phyloP scores from a whole-genome alignment of 2,888 invertebrate species.

The Euplexia lucipara region DNA sequence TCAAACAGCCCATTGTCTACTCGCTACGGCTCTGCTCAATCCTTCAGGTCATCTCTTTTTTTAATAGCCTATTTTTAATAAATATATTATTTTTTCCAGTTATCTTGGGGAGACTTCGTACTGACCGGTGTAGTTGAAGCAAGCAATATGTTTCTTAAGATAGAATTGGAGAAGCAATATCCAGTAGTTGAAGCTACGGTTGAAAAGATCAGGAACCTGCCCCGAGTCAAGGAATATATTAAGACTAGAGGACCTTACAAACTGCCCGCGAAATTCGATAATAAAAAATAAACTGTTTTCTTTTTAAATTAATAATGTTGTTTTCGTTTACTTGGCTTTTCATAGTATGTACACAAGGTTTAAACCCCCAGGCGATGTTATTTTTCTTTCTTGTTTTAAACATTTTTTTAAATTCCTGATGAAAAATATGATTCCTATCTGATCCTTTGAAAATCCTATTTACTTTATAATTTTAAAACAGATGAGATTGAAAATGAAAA shows the following conservation, averaged over 20 bases:
- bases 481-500: too few relatives aligned
- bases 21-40: too few relatives aligned
- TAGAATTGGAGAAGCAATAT: constrained; percentile 36
- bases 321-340: not conserved
- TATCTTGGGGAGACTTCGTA: constrained; percentile 38
- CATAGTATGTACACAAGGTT: not conserved
- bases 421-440: too few relatives aligned
- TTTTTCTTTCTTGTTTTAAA: too few relatives aligned
- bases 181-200: constrained; percentile 23
- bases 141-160: constrained; percentile 34
- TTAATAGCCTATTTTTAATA: too few relatives aligned
- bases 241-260: constrained; percentile 23
- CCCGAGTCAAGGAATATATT: constrained; percentile 41
- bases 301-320: accelerated
- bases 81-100: constrained; percentile 25
- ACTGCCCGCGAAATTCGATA: constrained; percentile 25
- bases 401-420: too few relatives aligned
- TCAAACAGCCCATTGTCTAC: too few relatives aligned
- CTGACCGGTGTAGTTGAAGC: constrained; percentile 30
- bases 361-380: too few relatives aligned
- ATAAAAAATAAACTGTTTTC: constrained; percentile 26
- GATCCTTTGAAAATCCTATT: too few relatives aligned
- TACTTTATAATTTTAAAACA: too few relatives aligned
- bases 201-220: constrained; percentile 40
- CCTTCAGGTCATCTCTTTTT: too few relatives aligned